Percentiles rank a stretch among this genome's conserved stretches.
phyloP scores from a whole-genome alignment of 2,797 vertebrate species.

The Buphagus erythrorhynchus region DNA sequence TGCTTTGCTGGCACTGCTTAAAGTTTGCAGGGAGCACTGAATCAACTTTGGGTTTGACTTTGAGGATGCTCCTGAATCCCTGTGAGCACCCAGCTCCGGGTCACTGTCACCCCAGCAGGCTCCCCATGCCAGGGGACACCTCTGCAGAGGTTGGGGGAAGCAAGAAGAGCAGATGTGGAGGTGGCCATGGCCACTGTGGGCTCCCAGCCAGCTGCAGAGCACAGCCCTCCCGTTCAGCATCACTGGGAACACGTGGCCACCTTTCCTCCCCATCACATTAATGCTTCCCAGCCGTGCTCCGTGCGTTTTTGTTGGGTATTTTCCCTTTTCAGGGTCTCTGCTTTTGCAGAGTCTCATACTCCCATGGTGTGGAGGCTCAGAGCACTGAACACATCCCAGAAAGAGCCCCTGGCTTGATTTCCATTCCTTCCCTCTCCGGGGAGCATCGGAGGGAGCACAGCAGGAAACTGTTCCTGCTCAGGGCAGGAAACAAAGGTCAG shows the following conservation, averaged over 20 bases:
- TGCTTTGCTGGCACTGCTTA: background rate
- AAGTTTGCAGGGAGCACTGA: background rate
- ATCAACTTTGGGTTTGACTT: background rate
- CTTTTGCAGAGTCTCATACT: background rate
- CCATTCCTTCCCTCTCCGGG: background rate
- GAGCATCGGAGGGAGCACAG: fast-evolving
- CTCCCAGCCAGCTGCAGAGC: background rate
- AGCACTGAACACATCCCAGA: background rate
- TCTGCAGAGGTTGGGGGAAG: background rate
- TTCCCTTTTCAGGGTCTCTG: background rate
- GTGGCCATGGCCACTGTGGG: background rate
- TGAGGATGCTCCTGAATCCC: background rate
- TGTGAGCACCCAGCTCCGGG: background rate
- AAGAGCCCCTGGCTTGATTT: background rate
- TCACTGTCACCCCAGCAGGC: background rate
- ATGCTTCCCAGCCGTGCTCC: background rate
- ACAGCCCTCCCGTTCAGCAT: background rate
- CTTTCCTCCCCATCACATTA: background rate
- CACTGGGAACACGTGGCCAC: background rate
- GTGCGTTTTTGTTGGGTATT: fast-evolving
- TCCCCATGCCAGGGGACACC: background rate
- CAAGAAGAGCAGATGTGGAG: background rate
- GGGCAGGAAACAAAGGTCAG: background rate
- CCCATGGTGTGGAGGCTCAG: background rate
- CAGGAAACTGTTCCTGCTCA: background rate